A percentile compares a stretch with the other conserved stretches of the same genome.
phyloP scores from a whole-genome alignment of 1,140 invertebrate genomes.

The Limonius californicus region DNA sequence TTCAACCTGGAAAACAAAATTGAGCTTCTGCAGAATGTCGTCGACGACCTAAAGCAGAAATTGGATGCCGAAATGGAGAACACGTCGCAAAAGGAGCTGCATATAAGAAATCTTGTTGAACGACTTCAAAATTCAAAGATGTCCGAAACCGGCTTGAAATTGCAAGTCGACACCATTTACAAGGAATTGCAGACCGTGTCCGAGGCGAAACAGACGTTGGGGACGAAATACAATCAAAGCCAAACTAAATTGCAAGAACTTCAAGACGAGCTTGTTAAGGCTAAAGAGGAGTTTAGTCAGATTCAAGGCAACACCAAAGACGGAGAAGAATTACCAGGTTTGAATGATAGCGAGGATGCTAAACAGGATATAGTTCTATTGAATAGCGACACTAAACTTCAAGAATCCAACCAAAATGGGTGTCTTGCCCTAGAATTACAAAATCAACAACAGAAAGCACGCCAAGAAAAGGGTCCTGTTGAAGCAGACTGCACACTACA shows the following conservation, averaged over 20 bases:
- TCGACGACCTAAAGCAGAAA: slow-evolving; percentile 35
- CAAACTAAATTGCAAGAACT: slow-evolving; percentile 2
- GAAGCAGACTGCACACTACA: neutral
- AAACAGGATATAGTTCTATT: neutral
- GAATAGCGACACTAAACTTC: neutral
- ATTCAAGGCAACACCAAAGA: neutral
- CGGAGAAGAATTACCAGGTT: neutral
- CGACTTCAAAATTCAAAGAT: slow-evolving; percentile 40
- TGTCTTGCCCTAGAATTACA: neutral
- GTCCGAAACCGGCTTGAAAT: slow-evolving; percentile 38
- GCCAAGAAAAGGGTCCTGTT: neutral
- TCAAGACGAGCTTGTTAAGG: neutral
- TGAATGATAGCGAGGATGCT: slow-evolving; percentile 10
- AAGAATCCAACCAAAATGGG: neutral
- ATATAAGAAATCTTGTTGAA: slow-evolving; percentile 20
- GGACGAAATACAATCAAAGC: neutral
- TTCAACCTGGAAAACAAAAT: slow-evolving; percentile 39
- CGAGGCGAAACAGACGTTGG: slow-evolving; percentile 23
- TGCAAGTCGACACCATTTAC: slow-evolving; percentile 37
- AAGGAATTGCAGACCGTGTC: slow-evolving; percentile 31
- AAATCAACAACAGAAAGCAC: too few species aligned
- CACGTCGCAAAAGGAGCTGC: slow-evolving; percentile 20
- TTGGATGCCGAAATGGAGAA: slow-evolving; percentile 32
- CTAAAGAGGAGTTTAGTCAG: neutral
- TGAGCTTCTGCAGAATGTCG: slow-evolving; percentile 35